Percentiles rank a stretch among this genome's conserved stretches.
Evolutionary conservation across 2,888 invertebrate genomes (phyloP).

Genomic region (Macrostomum cliftonense): DNA sequence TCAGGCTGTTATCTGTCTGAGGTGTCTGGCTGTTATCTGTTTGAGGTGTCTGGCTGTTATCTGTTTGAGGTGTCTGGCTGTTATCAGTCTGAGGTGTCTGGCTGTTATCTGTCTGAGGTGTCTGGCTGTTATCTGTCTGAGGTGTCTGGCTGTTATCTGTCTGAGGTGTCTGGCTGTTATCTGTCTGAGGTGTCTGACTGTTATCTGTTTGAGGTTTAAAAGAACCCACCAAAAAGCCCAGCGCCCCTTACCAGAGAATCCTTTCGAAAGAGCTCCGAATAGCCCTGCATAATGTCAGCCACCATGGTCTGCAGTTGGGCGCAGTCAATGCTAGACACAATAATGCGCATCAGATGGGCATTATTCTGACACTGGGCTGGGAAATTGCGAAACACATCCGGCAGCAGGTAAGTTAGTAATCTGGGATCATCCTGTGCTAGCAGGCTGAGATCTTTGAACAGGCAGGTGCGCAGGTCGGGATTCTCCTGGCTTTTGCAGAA

Average conservation of each 20-base stretch:
- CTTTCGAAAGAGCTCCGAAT: slow-evolving; percentile 43
- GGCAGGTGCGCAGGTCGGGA: slow-evolving; percentile 35
- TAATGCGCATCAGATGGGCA: slow-evolving; percentile 63
- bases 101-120: too few species aligned
- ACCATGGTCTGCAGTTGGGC: slow-evolving; percentile 67
- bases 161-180: too few species aligned
- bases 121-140: too few species aligned
- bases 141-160: too few species aligned
- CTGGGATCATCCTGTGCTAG: neutral
- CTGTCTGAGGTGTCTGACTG: too few species aligned
- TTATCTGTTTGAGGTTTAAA: neutral
- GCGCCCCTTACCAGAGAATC: slow-evolving; percentile 39
- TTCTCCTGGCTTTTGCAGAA: slow-evolving; percentile 58
- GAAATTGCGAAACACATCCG: neutral
- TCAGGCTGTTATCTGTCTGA: too few species aligned
- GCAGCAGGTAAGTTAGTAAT: neutral
- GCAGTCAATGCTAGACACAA: slow-evolving; percentile 74
- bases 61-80: too few species aligned
- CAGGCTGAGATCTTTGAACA: slow-evolving; percentile 61
- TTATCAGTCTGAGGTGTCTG: too few species aligned
- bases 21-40: too few species aligned
- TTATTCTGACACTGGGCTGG: slow-evolving; percentile 50
- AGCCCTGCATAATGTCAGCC: slow-evolving; percentile 72
- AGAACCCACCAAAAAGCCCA: neutral
- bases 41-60: too few species aligned